Evolutionary conservation across 2,888 invertebrate species (phyloP).

Genomic region (Ischnura elegans): DNA sequence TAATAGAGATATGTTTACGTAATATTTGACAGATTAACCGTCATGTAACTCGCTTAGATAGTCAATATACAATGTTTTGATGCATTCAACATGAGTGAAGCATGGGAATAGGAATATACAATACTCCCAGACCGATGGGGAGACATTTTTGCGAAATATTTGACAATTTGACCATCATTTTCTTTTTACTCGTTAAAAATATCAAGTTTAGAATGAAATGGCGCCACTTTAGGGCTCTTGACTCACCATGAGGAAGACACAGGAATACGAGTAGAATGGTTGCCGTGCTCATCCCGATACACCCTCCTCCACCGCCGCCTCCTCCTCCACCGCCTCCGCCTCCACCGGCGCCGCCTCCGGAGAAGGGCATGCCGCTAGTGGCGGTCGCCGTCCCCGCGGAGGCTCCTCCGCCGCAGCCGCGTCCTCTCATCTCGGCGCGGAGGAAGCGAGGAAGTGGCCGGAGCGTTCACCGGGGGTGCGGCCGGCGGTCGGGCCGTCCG

Average conservation of each 20-base stretch:
- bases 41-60: no score
- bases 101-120: no score
- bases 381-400: neutral
- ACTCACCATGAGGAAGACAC: slow-evolving; percentile 65
- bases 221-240: neutral
- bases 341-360: neutral
- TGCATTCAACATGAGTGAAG: no score
- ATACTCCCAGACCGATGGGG: no score
- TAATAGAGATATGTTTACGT: no score
- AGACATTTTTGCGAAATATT: no score
- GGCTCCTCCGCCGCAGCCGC: neutral
- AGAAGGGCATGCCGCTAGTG: neutral
- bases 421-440: neutral
- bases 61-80: no score
- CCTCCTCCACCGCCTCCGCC: neutral
- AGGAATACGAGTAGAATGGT: slow-evolving; percentile 49
- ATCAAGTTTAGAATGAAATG: no score
- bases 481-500: neutral
- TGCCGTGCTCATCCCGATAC: slow-evolving; percentile 18
- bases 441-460: neutral
- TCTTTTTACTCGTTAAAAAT: no score
- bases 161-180: no score
- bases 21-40: no score
- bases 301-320: neutral
- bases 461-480: neutral